Conservation (phyloP, 1,140 invertebrate genomes). For the Melipona quadrifasciata region DNA sequence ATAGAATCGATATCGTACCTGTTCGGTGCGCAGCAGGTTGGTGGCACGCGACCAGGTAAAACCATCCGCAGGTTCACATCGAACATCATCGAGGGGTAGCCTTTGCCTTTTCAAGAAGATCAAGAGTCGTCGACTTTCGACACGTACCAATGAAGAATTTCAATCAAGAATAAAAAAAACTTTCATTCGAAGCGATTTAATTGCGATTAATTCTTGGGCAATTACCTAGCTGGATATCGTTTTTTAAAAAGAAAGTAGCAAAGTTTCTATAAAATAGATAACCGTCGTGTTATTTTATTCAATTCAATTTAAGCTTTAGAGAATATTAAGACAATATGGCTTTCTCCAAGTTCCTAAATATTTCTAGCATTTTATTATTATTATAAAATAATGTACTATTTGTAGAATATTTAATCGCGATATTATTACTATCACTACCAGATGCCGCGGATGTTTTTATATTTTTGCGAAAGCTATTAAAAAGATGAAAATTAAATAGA, state of each 20-base stretch:
- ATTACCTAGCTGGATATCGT: neutral
- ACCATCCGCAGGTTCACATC: constrained; percentile 58
- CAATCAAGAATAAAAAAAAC: neutral
- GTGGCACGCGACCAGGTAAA: constrained; percentile 65
- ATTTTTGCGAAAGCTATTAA: too few relatives aligned
- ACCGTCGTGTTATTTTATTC: neutral
- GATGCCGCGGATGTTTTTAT: too few relatives aligned
- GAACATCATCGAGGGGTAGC: constrained; percentile 28
- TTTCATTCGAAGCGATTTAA: neutral
- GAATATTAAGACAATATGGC: neutral
- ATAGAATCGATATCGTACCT: constrained; percentile 69
- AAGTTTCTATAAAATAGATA: neutral
- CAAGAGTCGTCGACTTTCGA: constrained; percentile 43
- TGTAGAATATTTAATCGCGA: neutral
- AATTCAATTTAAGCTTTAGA: neutral
- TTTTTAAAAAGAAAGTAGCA: neutral
- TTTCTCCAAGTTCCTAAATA: neutral
- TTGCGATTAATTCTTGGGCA: neutral
- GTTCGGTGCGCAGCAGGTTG: constrained; percentile 67
- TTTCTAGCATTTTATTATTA: neutral
- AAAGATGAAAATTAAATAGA: too few relatives aligned
- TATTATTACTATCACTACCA: neutral
- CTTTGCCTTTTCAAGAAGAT: constrained; percentile 52
- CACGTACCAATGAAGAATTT: constrained; percentile 20
- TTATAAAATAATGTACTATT: neutral